These are phyloP conservation scores for Morus bassanus DNA, from an alignment of 2,797 vertebrate genomes.

Conservation along the genomic window DNA sequence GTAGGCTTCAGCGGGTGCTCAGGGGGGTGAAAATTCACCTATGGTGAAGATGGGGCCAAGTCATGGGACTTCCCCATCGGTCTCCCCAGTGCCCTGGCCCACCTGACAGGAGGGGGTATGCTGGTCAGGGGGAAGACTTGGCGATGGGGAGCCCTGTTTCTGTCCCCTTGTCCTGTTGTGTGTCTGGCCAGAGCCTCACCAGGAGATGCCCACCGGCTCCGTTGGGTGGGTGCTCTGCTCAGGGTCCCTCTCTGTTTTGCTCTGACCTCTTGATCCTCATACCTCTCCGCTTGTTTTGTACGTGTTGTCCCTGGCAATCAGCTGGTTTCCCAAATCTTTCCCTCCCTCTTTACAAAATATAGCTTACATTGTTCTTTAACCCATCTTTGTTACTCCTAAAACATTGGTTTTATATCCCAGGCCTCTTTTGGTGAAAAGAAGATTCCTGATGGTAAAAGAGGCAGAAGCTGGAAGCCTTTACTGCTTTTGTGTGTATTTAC, in stretches of 20 bases:
- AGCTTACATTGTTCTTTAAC: background rate
- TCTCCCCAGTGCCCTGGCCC: background rate
- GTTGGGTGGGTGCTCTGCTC: background rate
- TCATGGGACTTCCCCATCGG: rapidly evolving
- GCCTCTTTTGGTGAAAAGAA: background rate
- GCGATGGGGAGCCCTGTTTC: background rate
- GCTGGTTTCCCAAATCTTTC: background rate
- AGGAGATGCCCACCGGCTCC: rapidly evolving
- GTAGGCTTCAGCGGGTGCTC: background rate
- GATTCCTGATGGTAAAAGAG: background rate
- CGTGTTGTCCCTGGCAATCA: background rate
- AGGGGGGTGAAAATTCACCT: background rate
- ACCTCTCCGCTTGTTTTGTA: background rate
- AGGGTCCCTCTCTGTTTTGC: background rate
- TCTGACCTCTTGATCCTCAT: background rate
- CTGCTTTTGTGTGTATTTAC: background rate
- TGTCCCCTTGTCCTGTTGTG: background rate
- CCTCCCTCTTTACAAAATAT: background rate
- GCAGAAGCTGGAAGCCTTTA: background rate
- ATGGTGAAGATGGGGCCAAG: background rate
- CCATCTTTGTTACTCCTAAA: background rate
- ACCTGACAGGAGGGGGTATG: background rate
- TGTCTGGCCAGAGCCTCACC: background rate
- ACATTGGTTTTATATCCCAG: background rate
- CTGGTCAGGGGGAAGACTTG: background rate